Percentiles rank a stretch among this genome's conserved stretches.
Evolutionary conservation across 2,113 vertebrate species (phyloP).

Genomic region (Chloebia gouldiae): DNA sequence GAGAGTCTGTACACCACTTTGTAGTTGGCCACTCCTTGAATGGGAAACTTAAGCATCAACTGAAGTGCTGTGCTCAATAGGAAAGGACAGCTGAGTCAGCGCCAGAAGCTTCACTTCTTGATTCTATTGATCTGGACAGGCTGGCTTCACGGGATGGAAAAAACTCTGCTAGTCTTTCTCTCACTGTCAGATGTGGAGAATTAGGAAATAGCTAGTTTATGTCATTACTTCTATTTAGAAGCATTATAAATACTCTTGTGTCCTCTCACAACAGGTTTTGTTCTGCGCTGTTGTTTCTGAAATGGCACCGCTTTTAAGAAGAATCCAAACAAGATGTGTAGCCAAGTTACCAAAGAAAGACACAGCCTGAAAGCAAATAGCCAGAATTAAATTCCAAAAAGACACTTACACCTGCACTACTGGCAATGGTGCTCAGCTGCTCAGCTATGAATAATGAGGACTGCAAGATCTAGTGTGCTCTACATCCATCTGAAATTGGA

Average conservation of each 20-base stretch:
- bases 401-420: neutral
- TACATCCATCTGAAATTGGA: neutral
- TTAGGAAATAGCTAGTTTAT: neutral
- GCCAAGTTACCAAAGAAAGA: neutral
- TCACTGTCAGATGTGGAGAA: neutral
- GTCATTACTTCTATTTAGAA: neutral
- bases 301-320: neutral
- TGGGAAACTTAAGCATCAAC: neutral
- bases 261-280: neutral
- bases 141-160: neutral
- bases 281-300: neutral
- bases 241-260: neutral
- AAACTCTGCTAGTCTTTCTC: neutral
- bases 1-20: neutral
- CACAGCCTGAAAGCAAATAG: neutral
- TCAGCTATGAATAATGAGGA: neutral
- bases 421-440: rapidly evolving
- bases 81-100: neutral
- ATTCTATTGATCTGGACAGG: neutral
- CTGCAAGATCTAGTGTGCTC: neutral
- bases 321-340: neutral
- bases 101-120: neutral
- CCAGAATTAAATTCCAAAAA: neutral
- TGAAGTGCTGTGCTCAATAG: neutral
- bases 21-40: neutral